Conservation (phyloP, 2,888 invertebrate species). For the Teleogryllus oceanicus region DNA sequence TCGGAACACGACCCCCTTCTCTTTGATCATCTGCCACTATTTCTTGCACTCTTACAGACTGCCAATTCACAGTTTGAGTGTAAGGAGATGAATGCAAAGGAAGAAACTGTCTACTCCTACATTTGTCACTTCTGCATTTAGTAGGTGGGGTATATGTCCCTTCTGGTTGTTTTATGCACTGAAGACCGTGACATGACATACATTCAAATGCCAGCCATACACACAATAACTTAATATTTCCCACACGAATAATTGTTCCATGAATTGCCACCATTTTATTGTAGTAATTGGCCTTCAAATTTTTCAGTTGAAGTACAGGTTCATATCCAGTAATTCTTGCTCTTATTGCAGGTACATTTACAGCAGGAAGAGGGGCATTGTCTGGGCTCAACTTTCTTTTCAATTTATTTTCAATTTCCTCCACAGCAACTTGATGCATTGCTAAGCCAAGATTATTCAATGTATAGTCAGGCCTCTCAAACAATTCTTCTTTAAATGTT, state of each 20-base stretch:
- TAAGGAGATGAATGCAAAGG: slow-evolving; percentile 62
- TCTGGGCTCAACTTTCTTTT: slow-evolving; percentile 40
- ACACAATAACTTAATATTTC: slow-evolving; percentile 68
- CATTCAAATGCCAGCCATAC: slow-evolving; percentile 78
- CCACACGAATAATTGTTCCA: slow-evolving; percentile 81
- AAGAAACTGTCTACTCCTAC: slow-evolving; percentile 59
- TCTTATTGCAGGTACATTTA: slow-evolving; percentile 50
- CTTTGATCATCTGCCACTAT: slow-evolving; percentile 64
- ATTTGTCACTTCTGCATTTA: slow-evolving; percentile 55
- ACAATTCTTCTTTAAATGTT: slow-evolving; percentile 62
- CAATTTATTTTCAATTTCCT: slow-evolving; percentile 37
- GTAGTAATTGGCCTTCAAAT: slow-evolving; percentile 68
- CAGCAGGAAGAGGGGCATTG: slow-evolving; percentile 39
- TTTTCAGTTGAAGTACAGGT: slow-evolving; percentile 62
- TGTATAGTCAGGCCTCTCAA: slow-evolving; percentile 62
- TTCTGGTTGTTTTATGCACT: slow-evolving; percentile 63
- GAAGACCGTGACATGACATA: slow-evolving; percentile 60
- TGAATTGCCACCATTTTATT: slow-evolving; percentile 74
- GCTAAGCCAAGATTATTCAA: slow-evolving; percentile 71
- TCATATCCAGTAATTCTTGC: slow-evolving; percentile 62
- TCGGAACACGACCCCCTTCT: slow-evolving; percentile 67
- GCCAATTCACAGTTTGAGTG: slow-evolving; percentile 73
- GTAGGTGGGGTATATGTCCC: slow-evolving; percentile 59
- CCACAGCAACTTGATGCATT: slow-evolving; percentile 60
- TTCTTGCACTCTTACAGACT: slow-evolving; percentile 80